phyloP scores from a whole-genome alignment of 2,888 invertebrate species.

The Conistra vaccinii region DNA sequence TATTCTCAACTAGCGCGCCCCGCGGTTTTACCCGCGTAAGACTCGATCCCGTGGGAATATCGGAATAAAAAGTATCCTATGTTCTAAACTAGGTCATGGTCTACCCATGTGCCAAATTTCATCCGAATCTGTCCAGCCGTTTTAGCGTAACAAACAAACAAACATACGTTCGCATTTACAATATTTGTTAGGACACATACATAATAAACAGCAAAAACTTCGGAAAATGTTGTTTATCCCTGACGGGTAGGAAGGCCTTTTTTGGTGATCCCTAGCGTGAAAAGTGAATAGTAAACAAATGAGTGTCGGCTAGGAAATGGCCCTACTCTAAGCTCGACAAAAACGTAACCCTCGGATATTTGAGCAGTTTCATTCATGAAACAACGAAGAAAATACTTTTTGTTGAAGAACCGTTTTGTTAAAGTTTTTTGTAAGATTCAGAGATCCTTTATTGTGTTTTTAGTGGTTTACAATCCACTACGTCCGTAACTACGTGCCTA shows the following conservation, averaged over 20 bases:
- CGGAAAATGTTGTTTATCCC: not conserved
- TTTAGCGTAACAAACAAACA: no score
- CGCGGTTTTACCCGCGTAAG: no score
- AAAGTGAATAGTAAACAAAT: conserved; percentile 16
- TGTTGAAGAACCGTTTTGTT: conserved; percentile 13
- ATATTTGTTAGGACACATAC: no score
- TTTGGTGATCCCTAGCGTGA: not conserved
- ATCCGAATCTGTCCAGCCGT: no score
- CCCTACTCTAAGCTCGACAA: not conserved
- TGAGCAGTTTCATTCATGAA: conserved; percentile 5
- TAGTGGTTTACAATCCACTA: not conserved
- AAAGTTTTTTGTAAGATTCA: conserved; percentile 10
- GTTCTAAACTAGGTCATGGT: no score
- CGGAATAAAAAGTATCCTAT: no score
- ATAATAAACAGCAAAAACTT: not conserved
- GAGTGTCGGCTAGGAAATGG: not conserved
- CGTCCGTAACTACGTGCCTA: not conserved
- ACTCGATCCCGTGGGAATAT: no score
- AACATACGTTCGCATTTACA: no score
- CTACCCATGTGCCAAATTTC: no score
- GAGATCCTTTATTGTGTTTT: not conserved
- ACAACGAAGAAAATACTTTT: conserved; percentile 3
- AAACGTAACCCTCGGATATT: conserved; percentile 14
- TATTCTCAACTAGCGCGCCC: not conserved
- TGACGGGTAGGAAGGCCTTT: no score